Evolutionary conservation across 2,888 invertebrate genomes (phyloP).

Genomic region (Drosophila mayaguana): DNA sequence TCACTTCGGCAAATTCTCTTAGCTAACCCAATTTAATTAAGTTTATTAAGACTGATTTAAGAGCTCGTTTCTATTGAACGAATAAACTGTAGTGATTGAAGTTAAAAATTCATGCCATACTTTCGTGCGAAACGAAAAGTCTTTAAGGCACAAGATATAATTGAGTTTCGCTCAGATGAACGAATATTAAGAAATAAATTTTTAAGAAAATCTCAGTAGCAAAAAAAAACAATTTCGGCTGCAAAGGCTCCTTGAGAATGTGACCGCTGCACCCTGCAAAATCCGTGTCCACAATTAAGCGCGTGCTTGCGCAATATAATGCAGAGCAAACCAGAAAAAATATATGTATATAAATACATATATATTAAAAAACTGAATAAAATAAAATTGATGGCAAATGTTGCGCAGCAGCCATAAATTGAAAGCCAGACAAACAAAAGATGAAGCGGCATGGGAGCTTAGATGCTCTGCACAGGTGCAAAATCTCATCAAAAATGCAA

Average conservation of each 20-base stretch:
- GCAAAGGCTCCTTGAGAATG: not conserved
- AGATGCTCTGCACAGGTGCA: slow-evolving; percentile 28
- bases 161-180: not conserved
- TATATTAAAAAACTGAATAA: slow-evolving; percentile 16
- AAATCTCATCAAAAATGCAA: slow-evolving; percentile 69
- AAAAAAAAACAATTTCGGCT: not conserved
- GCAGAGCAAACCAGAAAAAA: slow-evolving; percentile 22
- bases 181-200: not conserved
- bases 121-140: not conserved
- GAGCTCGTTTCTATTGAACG: not conserved
- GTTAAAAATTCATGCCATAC: not conserved
- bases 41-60: not conserved
- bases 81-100: not conserved
- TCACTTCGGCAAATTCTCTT: not conserved
- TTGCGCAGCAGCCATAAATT: slow-evolving; percentile 66
- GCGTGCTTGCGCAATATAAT: slow-evolving; percentile 42
- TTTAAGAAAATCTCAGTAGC: not conserved
- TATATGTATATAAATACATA: not conserved
- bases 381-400: slow-evolving; percentile 60
- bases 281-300: slow-evolving; percentile 60
- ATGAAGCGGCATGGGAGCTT: slow-evolving; percentile 5
- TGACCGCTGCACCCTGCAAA: slow-evolving; percentile 7
- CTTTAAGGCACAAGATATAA: not conserved
- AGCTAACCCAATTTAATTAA: not conserved
- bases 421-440: slow-evolving; percentile 61